These are phyloP conservation scores for Scaptomyza flava DNA, from an alignment of 2,888 invertebrate species.

Conservation along the genomic window DNA sequence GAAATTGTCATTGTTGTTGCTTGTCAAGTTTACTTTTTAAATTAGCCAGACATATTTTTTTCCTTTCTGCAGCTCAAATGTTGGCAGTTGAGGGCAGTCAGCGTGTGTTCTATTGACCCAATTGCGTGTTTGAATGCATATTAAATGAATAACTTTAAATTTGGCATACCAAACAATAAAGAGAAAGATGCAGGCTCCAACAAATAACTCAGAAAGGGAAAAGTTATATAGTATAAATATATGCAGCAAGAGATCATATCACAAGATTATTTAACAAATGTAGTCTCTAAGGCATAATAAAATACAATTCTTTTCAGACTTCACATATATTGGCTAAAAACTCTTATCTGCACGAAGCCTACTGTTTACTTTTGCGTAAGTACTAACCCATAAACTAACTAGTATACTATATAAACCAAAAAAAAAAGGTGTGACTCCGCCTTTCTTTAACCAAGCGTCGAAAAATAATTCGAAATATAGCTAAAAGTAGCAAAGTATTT, in stretches of 20 bases:
- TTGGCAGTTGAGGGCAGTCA: slow-evolving; percentile 32
- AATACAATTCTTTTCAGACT: not conserved
- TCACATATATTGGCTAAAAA: not conserved
- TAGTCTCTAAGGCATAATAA: no score
- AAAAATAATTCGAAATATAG: not conserved
- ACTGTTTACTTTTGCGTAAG: slow-evolving; percentile 1
- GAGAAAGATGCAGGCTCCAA: not conserved
- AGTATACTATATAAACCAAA: slow-evolving; percentile 3
- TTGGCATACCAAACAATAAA: slow-evolving; percentile 29
- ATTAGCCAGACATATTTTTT: slow-evolving; percentile 63
- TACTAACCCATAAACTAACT: not conserved
- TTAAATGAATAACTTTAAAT: slow-evolving; percentile 35
- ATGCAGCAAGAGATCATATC: not conserved
- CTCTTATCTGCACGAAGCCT: not conserved
- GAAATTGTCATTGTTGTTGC: not conserved
- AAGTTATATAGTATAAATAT: not conserved
- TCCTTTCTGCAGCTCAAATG: slow-evolving; percentile 30
- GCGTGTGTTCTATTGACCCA: slow-evolving; percentile 71
- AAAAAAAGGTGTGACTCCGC: slow-evolving; percentile 3
- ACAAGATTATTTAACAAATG: no score
- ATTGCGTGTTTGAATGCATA: slow-evolving; percentile 51
- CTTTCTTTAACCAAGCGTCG: not conserved
- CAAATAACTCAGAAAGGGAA: not conserved
- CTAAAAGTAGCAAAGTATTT: slow-evolving; percentile 32
- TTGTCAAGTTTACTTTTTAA: slow-evolving; percentile 59